Conservation (phyloP, 2,888 invertebrate genomes). For the Gibbula magus region DNA sequence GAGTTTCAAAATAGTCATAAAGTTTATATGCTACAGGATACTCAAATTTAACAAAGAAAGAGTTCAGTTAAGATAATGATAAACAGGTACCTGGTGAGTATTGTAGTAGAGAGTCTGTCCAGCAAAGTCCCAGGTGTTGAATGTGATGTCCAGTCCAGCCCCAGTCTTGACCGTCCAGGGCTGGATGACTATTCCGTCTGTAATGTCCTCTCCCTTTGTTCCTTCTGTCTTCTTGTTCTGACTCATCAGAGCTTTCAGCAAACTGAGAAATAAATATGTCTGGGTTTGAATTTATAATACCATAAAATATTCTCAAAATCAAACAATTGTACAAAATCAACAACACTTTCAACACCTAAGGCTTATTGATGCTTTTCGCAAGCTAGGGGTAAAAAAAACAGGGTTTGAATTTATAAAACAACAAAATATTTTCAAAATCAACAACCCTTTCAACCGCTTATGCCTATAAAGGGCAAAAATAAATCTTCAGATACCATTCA, state of each 20-base stretch:
- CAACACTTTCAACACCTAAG: too few species aligned
- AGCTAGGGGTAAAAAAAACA: too few species aligned
- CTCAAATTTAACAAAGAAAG: background rate
- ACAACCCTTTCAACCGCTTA: too few species aligned
- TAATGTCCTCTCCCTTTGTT: constrained; percentile 63
- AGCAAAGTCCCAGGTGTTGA: constrained; percentile 72
- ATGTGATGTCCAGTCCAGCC: constrained; percentile 59
- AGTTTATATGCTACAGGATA: background rate
- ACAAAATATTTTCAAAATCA: too few species aligned
- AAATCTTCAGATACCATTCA: too few species aligned
- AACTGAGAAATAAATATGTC: constrained; percentile 47
- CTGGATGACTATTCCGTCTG: constrained; percentile 71
- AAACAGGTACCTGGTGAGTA: constrained; percentile 68
- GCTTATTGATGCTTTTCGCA: too few species aligned
- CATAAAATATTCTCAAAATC: too few species aligned
- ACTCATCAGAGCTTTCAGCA: constrained; percentile 70
- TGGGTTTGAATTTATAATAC: too few species aligned
- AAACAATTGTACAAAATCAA: too few species aligned
- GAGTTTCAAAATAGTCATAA: too few species aligned
- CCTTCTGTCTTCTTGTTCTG: constrained; percentile 58
- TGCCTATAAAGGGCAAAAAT: too few species aligned
- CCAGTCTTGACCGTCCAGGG: constrained; percentile 64
- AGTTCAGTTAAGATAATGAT: background rate
- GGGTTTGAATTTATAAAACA: too few species aligned
- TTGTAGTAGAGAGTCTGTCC: constrained; percentile 74